Evolutionary conservation across 2,113 vertebrate genomes (phyloP).

Genomic region (Pterocles orientalis): DNA sequence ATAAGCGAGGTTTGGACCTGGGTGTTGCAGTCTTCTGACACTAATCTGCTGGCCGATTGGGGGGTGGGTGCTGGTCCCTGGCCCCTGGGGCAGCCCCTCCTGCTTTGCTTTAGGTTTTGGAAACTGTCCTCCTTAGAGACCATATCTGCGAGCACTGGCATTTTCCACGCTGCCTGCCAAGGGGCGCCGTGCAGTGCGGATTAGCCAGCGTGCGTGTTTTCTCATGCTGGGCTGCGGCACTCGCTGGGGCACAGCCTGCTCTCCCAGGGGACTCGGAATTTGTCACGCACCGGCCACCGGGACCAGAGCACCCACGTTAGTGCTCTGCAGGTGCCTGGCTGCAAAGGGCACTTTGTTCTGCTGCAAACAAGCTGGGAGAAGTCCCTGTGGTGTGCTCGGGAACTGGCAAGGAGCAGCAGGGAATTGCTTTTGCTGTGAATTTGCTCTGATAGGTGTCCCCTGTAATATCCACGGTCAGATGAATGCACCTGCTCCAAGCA

Average conservation of each 20-base stretch:
- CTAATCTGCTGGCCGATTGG: accelerated
- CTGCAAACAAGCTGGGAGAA: not conserved
- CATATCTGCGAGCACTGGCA: conserved; percentile 16
- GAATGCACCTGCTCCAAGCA: not conserved
- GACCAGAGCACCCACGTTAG: not conserved
- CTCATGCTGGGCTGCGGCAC: accelerated
- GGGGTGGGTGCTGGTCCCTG: not conserved
- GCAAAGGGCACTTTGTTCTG: not conserved
- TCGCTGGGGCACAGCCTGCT: not conserved
- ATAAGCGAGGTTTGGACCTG: accelerated
- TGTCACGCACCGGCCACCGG: accelerated
- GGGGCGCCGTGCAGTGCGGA: not conserved
- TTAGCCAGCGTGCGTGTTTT: not conserved
- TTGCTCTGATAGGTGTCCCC: not conserved
- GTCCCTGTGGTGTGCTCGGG: accelerated
- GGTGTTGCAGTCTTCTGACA: not conserved
- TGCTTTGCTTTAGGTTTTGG: conserved; percentile 29
- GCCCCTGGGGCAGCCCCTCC: not conserved
- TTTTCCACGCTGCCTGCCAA: conserved; percentile 58
- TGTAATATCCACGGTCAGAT: accelerated
- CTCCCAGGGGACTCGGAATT: not conserved
- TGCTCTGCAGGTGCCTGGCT: not conserved
- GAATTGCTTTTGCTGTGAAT: not conserved
- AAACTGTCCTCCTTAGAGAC: conserved; percentile 57
- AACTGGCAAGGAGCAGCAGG: not conserved